Evolutionary conservation across 2,113 vertebrate species (phyloP).

Genomic region (Cathartes aura): DNA sequence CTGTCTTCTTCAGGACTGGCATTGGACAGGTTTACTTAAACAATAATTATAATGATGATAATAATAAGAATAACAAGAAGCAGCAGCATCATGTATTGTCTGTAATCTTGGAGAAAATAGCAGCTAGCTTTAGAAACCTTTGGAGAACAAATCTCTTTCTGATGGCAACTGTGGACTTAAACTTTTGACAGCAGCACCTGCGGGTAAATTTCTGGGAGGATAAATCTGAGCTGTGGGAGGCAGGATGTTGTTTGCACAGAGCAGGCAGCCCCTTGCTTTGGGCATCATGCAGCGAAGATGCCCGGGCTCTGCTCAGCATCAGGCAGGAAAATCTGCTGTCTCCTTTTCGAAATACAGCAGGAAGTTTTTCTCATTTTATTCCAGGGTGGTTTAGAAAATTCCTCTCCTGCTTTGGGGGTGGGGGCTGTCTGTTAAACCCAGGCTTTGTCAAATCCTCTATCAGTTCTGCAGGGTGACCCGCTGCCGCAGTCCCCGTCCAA

Average conservation of each 20-base stretch:
- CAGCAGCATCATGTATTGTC: neutral
- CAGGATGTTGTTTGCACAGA: neutral
- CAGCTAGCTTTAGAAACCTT: neutral
- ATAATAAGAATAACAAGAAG: neutral
- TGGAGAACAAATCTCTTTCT: neutral
- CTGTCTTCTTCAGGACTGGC: neutral
- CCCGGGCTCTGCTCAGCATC: accelerated
- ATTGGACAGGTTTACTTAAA: neutral
- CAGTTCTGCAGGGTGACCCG: neutral
- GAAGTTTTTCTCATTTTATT: neutral
- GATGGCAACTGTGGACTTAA: neutral
- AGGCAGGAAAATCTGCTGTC: neutral
- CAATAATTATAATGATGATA: neutral
- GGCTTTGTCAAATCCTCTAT: neutral
- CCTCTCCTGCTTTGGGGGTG: neutral
- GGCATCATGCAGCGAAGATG: neutral
- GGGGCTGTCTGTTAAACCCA: neutral
- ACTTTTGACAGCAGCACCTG: neutral
- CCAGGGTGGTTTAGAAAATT: neutral
- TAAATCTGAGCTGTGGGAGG: neutral
- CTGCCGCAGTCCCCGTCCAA: accelerated
- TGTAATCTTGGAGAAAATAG: neutral
- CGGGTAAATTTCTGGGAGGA: neutral
- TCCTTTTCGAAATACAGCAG: neutral
- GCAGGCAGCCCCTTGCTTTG: neutral